Base-by-base conservation (phyloP, 2,888 invertebrate genomes). In the Alcis repandata region DNA sequence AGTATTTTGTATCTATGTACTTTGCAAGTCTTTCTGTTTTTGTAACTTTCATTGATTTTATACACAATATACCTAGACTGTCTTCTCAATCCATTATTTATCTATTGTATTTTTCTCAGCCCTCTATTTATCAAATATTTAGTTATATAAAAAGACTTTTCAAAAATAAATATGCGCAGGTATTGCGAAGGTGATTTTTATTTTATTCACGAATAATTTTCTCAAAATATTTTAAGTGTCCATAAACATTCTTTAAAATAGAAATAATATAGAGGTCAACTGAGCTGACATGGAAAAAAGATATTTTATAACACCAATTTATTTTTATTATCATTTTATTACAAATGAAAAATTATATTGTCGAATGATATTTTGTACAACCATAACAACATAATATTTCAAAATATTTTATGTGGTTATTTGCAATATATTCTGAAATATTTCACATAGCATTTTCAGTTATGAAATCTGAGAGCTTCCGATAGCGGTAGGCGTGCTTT, bases 351-450 rank as follows among this genome's bases (percentile, higher is more conserved):
- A 71, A 79, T 71, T 59, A 73, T 54, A 54, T 70, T 73, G 78
- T 58, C 71, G 79, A 80, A 64, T 76, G 80, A 80, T 76, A 79
- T 77, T 54, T 59, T 57, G 62, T 68, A 54, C 63, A 46, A 72
- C 69, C 72, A 73, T 75, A 75, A 74, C 73, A 77, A 74, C 74
- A 75, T 75, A 72, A 76, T 79, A 74, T 72, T 72, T 77, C 73
- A 78, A 74, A 77, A 73, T 69, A 73, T 79, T 74, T 74, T 70
- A 71, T 68, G 45, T 59, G 69, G 75, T 75, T 73, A 74, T 63
- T 67, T 40, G 51, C 45, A 46, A 57, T 46, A 58, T 58, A 53
- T 52, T 46, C 7, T 20, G 27, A 59, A 63, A 71, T 70, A 64
- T 62, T 27, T 72, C 48, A 41, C 22, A n/a, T 27, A 11, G 69